phyloP scores from a whole-genome alignment of 2,113 vertebrate species.

The Trachemys scripta region DNA sequence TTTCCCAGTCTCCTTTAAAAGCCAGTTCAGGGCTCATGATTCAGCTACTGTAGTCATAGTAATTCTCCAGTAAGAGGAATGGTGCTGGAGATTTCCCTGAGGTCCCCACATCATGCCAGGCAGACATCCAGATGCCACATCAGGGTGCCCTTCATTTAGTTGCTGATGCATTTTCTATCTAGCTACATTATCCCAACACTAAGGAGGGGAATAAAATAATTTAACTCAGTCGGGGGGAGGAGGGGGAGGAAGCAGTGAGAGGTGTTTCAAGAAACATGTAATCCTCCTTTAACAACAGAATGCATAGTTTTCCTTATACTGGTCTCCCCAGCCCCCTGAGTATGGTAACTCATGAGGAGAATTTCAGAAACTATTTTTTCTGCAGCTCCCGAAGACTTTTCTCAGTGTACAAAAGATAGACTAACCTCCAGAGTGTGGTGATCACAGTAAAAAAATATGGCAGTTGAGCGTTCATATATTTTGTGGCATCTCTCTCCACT shows the following conservation, averaged over 20 bases:
- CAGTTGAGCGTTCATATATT: slow-evolving; percentile 89
- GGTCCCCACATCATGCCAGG: not conserved
- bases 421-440: slow-evolving; percentile 84
- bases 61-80: not conserved
- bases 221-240: not conserved
- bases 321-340: not conserved
- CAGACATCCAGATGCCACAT: not conserved
- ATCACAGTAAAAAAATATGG: slow-evolving; percentile 92
- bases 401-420: not conserved
- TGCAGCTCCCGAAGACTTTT: too few species aligned
- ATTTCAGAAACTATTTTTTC: not conserved
- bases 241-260: too few species aligned
- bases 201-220: not conserved
- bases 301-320: not conserved
- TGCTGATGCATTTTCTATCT: not conserved
- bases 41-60: not conserved
- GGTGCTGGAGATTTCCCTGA: not conserved
- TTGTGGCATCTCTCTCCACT: slow-evolving; percentile 90
- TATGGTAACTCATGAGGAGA: not conserved
- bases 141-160: not conserved
- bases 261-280: not conserved
- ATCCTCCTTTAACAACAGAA: not conserved
- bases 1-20: not conserved
- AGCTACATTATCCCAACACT: not conserved
- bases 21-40: not conserved